Evolutionary conservation across 2,888 invertebrate genomes (phyloP).

Genomic region (Psylliodes chrysocephalus): DNA sequence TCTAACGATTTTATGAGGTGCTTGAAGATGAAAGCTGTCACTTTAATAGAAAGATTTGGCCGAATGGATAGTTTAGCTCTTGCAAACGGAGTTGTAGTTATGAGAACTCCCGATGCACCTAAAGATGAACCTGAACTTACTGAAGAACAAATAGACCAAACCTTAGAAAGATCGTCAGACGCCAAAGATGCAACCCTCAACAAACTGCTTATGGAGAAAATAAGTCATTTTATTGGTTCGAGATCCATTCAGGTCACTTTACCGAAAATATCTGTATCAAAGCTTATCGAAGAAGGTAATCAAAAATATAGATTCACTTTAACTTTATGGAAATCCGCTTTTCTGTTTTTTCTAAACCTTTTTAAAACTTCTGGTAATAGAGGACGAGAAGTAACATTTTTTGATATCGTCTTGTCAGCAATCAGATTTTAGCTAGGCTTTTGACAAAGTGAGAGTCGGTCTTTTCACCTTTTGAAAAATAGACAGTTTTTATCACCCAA

Average conservation of each 20-base stretch:
- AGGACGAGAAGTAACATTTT: no score
- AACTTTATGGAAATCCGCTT: no score
- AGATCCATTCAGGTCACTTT: constrained; percentile 81
- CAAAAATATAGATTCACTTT: no score
- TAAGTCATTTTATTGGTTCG: constrained; percentile 77
- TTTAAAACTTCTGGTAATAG: no score
- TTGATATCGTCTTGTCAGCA: no score
- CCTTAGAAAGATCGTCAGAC: constrained; percentile 73
- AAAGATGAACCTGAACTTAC: constrained; percentile 72
- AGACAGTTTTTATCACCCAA: no score
- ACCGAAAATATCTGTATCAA: constrained; percentile 72
- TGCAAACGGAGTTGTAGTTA: constrained; percentile 75
- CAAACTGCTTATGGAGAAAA: constrained; percentile 76
- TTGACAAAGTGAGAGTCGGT: no score
- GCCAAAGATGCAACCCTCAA: constrained; percentile 76
- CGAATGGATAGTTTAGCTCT: constrained; percentile 74
- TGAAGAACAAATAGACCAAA: constrained; percentile 77
- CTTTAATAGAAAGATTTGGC: constrained; percentile 80
- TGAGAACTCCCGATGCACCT: constrained; percentile 67
- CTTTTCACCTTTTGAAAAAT: no score
- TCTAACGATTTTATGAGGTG: constrained; percentile 78
- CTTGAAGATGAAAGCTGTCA: constrained; percentile 82
- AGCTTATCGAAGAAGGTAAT: constrained; percentile 79
- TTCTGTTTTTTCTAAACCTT: no score
- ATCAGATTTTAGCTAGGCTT: no score